Percentiles rank a stretch among this genome's conserved stretches.
phyloP scores from a whole-genome alignment of 2,797 vertebrate genomes.

The Smutsia temminckii region DNA sequence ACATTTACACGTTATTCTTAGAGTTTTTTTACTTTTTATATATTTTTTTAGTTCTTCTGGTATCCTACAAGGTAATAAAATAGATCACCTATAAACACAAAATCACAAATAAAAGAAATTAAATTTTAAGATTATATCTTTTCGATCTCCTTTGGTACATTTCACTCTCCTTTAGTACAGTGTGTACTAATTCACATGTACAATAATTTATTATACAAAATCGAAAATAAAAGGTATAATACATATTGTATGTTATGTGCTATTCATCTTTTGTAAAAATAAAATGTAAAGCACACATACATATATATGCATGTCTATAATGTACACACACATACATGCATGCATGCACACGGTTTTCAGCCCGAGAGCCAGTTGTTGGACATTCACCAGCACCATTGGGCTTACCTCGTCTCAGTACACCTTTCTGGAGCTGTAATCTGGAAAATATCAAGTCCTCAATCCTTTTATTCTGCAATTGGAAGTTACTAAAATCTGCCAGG shows the following conservation, averaged over 20 bases:
- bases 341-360: not conserved
- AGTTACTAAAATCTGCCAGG: not conserved
- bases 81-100: not conserved
- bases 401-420: not conserved
- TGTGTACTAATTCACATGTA: not conserved
- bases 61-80: slow-evolving; percentile 12
- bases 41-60: not conserved
- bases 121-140: not conserved
- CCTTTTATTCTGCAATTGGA: slow-evolving; percentile 10
- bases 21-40: not conserved
- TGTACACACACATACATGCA: not conserved
- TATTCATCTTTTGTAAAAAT: not conserved
- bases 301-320: not conserved
- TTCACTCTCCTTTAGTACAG: not conserved
- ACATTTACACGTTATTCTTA: not conserved
- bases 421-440: not conserved
- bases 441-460: not conserved
- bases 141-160: not conserved
- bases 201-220: not conserved
- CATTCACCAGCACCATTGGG: not conserved
- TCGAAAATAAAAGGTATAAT: not conserved
- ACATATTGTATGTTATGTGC: not conserved
- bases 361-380: not conserved
- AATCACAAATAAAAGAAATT: not conserved
- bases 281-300: not conserved